Base-by-base conservation (phyloP, 2,888 invertebrate genomes). In the Microplitis deprimator region DNA sequence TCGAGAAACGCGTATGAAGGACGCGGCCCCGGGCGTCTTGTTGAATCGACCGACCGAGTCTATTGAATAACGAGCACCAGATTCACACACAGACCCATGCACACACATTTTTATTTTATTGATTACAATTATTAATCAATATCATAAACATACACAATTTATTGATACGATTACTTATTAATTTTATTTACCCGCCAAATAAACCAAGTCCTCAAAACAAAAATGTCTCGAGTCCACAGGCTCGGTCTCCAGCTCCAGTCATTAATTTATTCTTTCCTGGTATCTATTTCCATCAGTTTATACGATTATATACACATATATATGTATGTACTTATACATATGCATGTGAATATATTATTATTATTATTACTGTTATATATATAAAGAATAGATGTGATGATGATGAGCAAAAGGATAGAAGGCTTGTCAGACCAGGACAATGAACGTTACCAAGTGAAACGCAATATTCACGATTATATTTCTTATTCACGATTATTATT, bases 381-480 rank as follows among this genome's bases (percentile, higher is more conserved):
- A 50, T 50, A 50, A 50, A 50, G 50, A 50, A 50, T 50, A 50
- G 50, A 50, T 50, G 50, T 13, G 50, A 50, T 50, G 50, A 50
- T 50, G 50, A 50, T 50, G 50, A 50, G 50, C 50, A 50, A 50
- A 50, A 50, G 50, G 50, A 62, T 29, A 68, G 68, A 29, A 68
- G 68, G 61, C 61, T 67, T 62, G 68, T 59, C 65, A 73, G 17
- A 65, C 6, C 38, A 64, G 64, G 59, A 73, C 60, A 73, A 77
- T 73, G 65, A 74, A 70, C 73, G 64, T 70, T 70, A 64, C 59
- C 73, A 16, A 41, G 17, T 65, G 77, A 74, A 77, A 77, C 50
- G 74, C 77, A 77, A 77, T 77, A 77, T 75, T 71, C 74, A 71
- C 65, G 74, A 77, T 77, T 74, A 75, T 77, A 71, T 77, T 77